phyloP scores from a whole-genome alignment of 2,888 invertebrate species.

The Cynaeus angustus region DNA sequence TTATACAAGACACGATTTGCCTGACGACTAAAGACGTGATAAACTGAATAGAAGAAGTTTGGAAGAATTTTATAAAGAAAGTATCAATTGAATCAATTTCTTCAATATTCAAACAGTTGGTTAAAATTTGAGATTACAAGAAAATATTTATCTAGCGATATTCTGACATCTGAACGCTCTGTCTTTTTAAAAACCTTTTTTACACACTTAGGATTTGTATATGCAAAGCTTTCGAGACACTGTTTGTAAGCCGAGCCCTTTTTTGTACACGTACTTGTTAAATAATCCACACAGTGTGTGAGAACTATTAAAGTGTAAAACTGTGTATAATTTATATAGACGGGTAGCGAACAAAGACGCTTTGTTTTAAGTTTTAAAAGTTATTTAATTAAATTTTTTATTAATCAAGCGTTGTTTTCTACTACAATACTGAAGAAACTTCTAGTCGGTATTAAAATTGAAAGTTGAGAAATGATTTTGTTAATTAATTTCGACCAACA shows the following conservation, averaged over 20 bases:
- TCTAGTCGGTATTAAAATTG: slow-evolving; percentile 43
- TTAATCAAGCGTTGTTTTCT: slow-evolving; percentile 41
- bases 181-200: not conserved
- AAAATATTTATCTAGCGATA: too few species aligned
- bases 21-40: slow-evolving; percentile 7
- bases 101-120: too few species aligned
- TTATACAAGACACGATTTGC: slow-evolving; percentile 21
- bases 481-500: slow-evolving; percentile 45
- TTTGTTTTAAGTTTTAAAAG: slow-evolving; percentile 43
- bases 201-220: not conserved
- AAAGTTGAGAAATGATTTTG: slow-evolving; percentile 40
- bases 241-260: not conserved
- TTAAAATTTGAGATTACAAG: too few species aligned
- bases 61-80: too few species aligned
- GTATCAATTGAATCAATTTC: too few species aligned
- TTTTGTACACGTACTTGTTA: not conserved
- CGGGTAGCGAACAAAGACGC: slow-evolving; percentile 38
- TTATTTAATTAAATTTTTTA: slow-evolving; percentile 49
- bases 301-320: slow-evolving; percentile 20
- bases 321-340: slow-evolving; percentile 38
- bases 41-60: too few species aligned
- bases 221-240: not conserved
- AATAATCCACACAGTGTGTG: not conserved
- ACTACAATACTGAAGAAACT: slow-evolving; percentile 38
- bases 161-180: too few species aligned